Percentiles rank a stretch among this genome's conserved stretches.
These are phyloP conservation scores for Tipula helvola DNA, from an alignment of 2,888 invertebrate genomes.

Conservation along the genomic window DNA sequence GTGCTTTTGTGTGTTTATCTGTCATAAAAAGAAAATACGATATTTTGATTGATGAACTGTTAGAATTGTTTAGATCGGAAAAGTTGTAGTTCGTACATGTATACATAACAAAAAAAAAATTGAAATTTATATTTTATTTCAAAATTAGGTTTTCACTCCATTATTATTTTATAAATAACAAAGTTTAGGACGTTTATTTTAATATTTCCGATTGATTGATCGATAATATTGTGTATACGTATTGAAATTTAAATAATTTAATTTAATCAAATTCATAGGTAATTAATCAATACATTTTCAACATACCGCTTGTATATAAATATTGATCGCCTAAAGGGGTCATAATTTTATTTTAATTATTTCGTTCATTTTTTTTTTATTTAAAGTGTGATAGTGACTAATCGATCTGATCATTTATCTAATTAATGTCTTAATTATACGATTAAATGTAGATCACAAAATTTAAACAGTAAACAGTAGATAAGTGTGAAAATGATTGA, in stretches of 20 bases:
- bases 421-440: not conserved
- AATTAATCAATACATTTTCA: not conserved
- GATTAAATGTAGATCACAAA: not conserved
- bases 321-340: not conserved
- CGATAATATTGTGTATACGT: not conserved
- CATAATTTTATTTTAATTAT: not conserved
- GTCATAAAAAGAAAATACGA: conserved; percentile 18
- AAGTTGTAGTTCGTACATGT: not conserved
- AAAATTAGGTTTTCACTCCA: not conserved
- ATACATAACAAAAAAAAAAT: not conserved
- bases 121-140: not conserved
- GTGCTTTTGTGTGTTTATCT: conserved; percentile 17
- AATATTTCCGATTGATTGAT: conserved; percentile 4
- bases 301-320: not conserved
- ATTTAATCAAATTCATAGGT: not conserved
- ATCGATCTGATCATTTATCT: not conserved
- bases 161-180: not conserved
- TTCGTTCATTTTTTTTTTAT: not conserved
- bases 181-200: not conserved
- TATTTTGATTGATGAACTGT: conserved; percentile 20
- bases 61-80: conserved; percentile 8
- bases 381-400: not conserved
- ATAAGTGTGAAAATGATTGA: not conserved
- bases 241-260: not conserved
- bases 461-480: not conserved